phyloP scores from a whole-genome alignment of 1,140 invertebrate genomes.

The Pogonognathellus flavescens region DNA sequence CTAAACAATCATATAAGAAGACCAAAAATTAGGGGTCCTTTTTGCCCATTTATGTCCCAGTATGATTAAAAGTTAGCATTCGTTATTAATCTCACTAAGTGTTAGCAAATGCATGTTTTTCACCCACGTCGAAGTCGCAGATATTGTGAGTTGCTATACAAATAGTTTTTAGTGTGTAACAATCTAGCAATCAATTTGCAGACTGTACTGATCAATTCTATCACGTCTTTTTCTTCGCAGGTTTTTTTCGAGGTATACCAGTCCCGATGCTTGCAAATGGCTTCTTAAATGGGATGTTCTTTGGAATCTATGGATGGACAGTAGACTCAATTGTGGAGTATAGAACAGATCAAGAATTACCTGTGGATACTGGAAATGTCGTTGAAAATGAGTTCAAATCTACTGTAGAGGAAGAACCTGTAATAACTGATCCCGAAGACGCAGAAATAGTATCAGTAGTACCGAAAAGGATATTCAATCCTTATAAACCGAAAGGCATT shows the following conservation, averaged over 20 bases:
- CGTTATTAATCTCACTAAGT: too few species aligned
- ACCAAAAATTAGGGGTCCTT: too few species aligned
- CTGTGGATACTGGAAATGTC: not conserved
- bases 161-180: too few species aligned
- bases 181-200: too few species aligned
- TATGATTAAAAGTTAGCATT: too few species aligned
- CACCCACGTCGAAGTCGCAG: too few species aligned
- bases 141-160: too few species aligned
- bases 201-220: too few species aligned
- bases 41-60: too few species aligned
- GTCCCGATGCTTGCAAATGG: slow-evolving; percentile 79
- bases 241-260: slow-evolving; percentile 81
- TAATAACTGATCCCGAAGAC: not conserved
- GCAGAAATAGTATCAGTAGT: not conserved
- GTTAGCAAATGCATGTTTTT: too few species aligned
- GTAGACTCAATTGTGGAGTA: slow-evolving; percentile 69
- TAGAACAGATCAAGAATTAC: not conserved
- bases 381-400: not conserved
- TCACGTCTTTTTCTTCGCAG: slow-evolving; percentile 70
- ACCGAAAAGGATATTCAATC: not conserved
- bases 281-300: slow-evolving; percentile 79
- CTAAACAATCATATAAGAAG: too few species aligned
- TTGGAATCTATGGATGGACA: slow-evolving; percentile 78
- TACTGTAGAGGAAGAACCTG: not conserved
- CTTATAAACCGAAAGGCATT: not conserved